A percentile compares a stretch with the other conserved stretches of the same genome.
phyloP scores from a whole-genome alignment of 2,113 vertebrate species.

The Amphilophus citrinellus region DNA sequence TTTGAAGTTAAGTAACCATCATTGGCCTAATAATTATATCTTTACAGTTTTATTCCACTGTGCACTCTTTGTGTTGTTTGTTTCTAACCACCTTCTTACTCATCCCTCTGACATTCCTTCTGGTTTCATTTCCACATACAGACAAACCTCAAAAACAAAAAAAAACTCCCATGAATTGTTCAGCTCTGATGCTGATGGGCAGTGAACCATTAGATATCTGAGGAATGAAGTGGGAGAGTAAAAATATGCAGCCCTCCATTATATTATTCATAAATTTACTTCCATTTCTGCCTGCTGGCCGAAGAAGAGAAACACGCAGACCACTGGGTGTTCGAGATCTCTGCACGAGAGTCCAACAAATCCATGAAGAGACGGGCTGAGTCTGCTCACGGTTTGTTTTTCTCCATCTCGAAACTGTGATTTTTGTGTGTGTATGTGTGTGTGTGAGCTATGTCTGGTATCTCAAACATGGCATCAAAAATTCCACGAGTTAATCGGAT shows the following conservation, averaged over 20 bases:
- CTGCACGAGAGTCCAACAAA: background rate
- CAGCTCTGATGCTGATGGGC: background rate
- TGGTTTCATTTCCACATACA: background rate
- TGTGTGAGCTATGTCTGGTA: background rate
- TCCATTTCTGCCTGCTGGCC: background rate
- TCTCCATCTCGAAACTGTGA: background rate
- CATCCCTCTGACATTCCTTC: slow-evolving; percentile 2
- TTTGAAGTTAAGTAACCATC: too few relatives aligned
- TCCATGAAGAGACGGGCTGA: background rate
- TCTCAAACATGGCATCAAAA: background rate
- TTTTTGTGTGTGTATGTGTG: too few relatives aligned
- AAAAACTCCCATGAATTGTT: background rate
- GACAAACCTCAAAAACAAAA: background rate
- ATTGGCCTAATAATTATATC: background rate
- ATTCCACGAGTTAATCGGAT: background rate
- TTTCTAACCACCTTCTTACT: slow-evolving; percentile 3
- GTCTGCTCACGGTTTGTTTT: background rate
- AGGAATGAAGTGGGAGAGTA: slow-evolving; percentile 14
- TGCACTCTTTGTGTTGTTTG: background rate
- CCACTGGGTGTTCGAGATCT: background rate
- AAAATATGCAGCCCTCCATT: background rate
- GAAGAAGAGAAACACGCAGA: background rate
- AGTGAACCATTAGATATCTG: background rate
- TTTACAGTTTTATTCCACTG: background rate
- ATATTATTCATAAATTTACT: slow-evolving; percentile 7